Conservation (phyloP, 2,888 invertebrate genomes). For the Acrocyrtus sp. region DNA sequence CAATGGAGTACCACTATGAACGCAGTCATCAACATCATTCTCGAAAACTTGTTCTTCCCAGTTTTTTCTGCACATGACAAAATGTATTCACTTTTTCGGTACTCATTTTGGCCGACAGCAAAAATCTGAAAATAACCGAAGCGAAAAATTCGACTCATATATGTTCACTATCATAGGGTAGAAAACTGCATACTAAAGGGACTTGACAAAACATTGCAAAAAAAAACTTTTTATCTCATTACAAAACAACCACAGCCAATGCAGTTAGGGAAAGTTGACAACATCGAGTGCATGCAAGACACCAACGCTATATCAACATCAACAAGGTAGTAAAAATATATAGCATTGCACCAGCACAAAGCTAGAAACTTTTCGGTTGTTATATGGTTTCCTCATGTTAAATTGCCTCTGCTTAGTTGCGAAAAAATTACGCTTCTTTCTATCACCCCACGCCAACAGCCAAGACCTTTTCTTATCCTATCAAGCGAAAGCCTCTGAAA, state of each 20-base stretch:
- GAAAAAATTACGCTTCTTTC: background rate
- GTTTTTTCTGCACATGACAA: constrained; percentile 41
- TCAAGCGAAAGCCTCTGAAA: constrained; percentile 3
- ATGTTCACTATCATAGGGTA: no score
- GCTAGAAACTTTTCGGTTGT: background rate
- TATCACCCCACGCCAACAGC: background rate
- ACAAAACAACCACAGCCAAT: no score
- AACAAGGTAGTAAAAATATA: no score
- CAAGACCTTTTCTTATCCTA: no score
- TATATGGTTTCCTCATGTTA: background rate
- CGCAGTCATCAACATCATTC: background rate
- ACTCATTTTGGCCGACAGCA: background rate
- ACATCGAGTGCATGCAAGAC: constrained; percentile 23
- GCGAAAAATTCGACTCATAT: no score
- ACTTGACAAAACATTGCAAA: no score
- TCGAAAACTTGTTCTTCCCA: background rate
- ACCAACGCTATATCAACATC: constrained; percentile 11
- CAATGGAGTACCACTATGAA: no score
- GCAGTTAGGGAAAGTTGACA: constrained; percentile 38
- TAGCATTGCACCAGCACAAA: background rate
- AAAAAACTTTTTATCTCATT: no score
- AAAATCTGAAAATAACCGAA: no score
- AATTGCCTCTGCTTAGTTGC: background rate
- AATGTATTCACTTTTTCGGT: no score
- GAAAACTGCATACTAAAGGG: no score